Evolutionary conservation across 2,113 vertebrate genomes (phyloP), one percentile per base, ranked within the genome.

Genomic region (Aplodontia rufa): DNA sequence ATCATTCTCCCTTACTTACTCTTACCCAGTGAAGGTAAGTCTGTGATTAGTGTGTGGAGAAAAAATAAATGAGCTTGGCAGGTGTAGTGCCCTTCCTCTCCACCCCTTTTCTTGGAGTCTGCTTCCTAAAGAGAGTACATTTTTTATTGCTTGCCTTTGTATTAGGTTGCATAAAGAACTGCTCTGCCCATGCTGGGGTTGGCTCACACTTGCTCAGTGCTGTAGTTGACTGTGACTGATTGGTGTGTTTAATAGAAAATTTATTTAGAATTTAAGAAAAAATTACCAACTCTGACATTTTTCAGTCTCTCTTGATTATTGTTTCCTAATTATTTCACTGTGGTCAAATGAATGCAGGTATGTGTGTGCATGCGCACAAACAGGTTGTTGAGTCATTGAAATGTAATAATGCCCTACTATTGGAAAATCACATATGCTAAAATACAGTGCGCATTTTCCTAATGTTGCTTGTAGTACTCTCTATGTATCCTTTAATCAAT

Each of bases 281-380:
- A 53, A 32, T 42, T 42, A 66, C 19, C 19, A 78, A 47, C 1
- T 60, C 53, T 72, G 42, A 62, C 17, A 40, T 72, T 78, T 94
- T 68, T 35, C 1, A 17, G 0, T 85, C 5, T 88, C 22, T 84
- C 8, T 86, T 75, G 40, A 60, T 87, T 87, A 32, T 68, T 84
- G 47, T 84, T 82, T 90, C 11, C 53, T 92, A 76, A 42, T 91
- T 91, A 84, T 84, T 91, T 60, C 37, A 74, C 42, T 93, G 62
- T 93, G 20, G 45, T 87, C 12, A 83, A 45, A 87, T 26, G 49
- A 42, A 69, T 42, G 47, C 68, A 17, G 16, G 30, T 62, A 76
- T 74, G 47, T 79, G 35, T 4, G 28, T 14, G n/a, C 13, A 55
- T 8, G 40, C 6, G 5, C 22, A 19, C 2, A 66, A 2, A 9